Evolutionary conservation across 1,140 invertebrate genomes (phyloP).

Genomic region (Eubasilissa regina): DNA sequence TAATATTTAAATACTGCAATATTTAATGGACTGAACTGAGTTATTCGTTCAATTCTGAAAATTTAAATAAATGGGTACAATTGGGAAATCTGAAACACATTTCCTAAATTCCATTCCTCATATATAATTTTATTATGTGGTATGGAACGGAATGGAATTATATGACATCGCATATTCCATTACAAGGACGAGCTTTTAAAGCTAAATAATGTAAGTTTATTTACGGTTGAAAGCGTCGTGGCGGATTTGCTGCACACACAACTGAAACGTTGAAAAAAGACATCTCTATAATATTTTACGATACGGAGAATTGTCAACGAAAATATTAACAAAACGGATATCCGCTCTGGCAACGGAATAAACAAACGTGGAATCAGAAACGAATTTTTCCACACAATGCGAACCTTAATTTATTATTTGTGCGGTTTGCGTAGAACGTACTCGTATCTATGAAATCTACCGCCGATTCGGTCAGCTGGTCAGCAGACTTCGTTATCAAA

Average conservation of each 20-base stretch:
- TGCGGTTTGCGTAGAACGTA: slow-evolving; percentile 9
- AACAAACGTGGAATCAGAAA: slow-evolving; percentile 45
- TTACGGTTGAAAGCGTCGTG: slow-evolving; percentile 16
- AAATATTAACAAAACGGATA: slow-evolving; percentile 60
- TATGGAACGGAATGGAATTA: too few species aligned
- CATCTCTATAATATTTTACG: slow-evolving; percentile 50
- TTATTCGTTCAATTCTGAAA: too few species aligned
- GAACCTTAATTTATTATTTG: slow-evolving; percentile 43
- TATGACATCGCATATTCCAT: background rate
- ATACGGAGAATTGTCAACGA: slow-evolving; percentile 57
- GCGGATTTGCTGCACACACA: slow-evolving; percentile 37
- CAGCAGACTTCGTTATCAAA: background rate
- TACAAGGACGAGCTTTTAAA: slow-evolving; percentile 24
- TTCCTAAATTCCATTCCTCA: too few species aligned
- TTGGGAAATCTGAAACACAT: too few species aligned
- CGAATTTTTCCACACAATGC: slow-evolving; percentile 33
- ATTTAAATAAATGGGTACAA: too few species aligned
- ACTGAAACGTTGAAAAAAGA: slow-evolving; percentile 41
- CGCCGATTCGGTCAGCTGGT: background rate
- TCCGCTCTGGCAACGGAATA: slow-evolving; percentile 53
- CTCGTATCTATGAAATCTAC: slow-evolving; percentile 3
- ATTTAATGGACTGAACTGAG: too few species aligned
- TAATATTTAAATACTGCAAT: too few species aligned
- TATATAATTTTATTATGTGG: too few species aligned
- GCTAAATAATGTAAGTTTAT: slow-evolving; percentile 36